phyloP scores from a whole-genome alignment of 2,888 invertebrate genomes.

The Apamea crenata region DNA sequence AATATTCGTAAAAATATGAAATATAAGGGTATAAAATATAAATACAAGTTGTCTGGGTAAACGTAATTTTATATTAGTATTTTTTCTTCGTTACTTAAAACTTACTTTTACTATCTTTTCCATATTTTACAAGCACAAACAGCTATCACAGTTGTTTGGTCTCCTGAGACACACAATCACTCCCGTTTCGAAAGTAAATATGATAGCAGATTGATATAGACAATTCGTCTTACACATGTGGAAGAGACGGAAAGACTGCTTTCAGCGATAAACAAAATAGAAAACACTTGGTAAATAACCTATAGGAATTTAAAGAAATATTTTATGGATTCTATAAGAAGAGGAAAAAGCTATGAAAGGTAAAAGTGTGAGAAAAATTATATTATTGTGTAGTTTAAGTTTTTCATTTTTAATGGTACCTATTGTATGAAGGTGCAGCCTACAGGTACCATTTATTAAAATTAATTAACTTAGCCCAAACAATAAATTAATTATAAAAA shows the following conservation, averaged over 20 bases:
- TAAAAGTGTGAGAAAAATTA: not conserved
- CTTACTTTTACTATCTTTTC: conserved; percentile 10
- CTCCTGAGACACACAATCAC: conserved; percentile 48
- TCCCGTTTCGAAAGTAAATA: conserved; percentile 47
- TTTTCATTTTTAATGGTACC: not conserved
- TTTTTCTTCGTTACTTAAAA: conserved; percentile 1
- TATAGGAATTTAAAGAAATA: not conserved
- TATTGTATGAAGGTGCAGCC: not conserved
- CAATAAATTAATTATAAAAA: not conserved
- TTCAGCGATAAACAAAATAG: not conserved
- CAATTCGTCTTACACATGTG: conserved; percentile 37
- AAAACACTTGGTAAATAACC: not conserved
- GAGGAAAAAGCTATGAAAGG: not conserved
- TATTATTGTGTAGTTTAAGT: not conserved
- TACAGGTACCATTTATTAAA: not conserved
- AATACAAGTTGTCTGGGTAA: not conserved
- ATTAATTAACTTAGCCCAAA: not conserved
- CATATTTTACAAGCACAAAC: conserved; percentile 33
- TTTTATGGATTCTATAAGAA: not conserved
- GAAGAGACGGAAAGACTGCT: not conserved
- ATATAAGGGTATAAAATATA: not conserved
- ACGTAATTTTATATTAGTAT: not conserved
- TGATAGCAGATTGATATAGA: conserved; percentile 46
- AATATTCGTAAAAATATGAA: not conserved
- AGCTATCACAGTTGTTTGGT: conserved; percentile 37